Evolutionary conservation across 2,797 vertebrate species (phyloP).

Genomic region (Halcyon smyrnensis): DNA sequence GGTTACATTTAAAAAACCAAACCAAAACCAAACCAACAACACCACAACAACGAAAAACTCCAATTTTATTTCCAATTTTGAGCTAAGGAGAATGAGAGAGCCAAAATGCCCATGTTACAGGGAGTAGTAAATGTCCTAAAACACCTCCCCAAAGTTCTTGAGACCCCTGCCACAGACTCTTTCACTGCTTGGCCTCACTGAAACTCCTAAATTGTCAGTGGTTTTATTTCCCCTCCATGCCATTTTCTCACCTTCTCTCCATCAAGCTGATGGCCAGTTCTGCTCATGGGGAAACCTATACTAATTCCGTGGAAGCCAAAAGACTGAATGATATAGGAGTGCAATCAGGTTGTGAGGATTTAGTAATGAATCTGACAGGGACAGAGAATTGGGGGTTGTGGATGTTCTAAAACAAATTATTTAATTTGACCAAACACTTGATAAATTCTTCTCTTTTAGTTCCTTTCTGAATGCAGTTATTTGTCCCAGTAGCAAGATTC

Average conservation of each 20-base stretch:
- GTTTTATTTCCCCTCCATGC: background rate
- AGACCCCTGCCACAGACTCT: background rate
- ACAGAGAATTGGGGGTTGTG: background rate
- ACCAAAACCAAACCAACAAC: background rate
- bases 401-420: background rate
- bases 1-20: background rate
- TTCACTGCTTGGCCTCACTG: background rate
- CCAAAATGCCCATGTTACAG: background rate
- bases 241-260: background rate
- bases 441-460: background rate
- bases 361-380: background rate
- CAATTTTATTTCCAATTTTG: background rate
- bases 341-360: background rate
- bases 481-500: background rate
- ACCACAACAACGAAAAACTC: background rate
- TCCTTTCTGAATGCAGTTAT: background rate
- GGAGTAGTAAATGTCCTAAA: background rate
- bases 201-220: background rate
- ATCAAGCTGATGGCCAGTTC: background rate
- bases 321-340: background rate
- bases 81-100: background rate
- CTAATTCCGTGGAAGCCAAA: background rate
- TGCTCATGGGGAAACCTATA: background rate
- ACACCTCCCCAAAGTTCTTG: background rate
- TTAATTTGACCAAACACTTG: background rate